Conservation (phyloP, 2,888 invertebrate species). For the Oxycera nigricornis region DNA sequence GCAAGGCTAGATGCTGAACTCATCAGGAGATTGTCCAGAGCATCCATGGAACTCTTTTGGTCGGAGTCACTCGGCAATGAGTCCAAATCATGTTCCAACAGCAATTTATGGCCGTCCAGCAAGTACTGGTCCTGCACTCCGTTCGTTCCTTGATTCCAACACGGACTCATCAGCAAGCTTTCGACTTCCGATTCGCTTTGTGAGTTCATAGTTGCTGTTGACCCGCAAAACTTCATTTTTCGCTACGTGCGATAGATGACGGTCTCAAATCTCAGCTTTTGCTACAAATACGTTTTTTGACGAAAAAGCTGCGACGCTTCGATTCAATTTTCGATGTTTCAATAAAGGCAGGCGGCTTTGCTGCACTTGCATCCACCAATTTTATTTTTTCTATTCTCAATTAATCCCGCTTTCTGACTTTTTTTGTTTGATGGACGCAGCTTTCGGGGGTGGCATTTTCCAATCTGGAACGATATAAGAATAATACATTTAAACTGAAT, state of each 20-base stretch:
- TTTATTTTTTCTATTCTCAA: not conserved
- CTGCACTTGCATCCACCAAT: too few relatives aligned
- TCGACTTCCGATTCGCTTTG: slow-evolving; percentile 69
- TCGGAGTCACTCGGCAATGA: slow-evolving; percentile 63
- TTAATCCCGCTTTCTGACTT: not conserved
- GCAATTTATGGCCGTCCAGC: slow-evolving; percentile 66
- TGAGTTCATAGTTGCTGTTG: slow-evolving; percentile 58
- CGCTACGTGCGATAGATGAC: slow-evolving; percentile 31
- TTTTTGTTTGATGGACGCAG: too few relatives aligned
- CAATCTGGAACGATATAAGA: too few relatives aligned
- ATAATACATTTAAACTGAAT: too few relatives aligned
- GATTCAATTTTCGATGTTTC: too few relatives aligned
- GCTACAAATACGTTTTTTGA: too few relatives aligned
- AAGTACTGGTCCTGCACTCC: slow-evolving; percentile 63
- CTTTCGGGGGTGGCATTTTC: too few relatives aligned
- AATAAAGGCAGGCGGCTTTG: too few relatives aligned
- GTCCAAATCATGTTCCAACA: slow-evolving; percentile 67
- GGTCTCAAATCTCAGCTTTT: too few relatives aligned
- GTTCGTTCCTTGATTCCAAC: slow-evolving; percentile 69
- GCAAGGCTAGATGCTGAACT: slow-evolving; percentile 70
- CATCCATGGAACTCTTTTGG: slow-evolving; percentile 67
- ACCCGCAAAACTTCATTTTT: slow-evolving; percentile 69
- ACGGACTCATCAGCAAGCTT: slow-evolving; percentile 74
- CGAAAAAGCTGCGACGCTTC: too few relatives aligned
- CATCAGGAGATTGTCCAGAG: slow-evolving; percentile 72